Conservation (phyloP, 2,113 vertebrate species). For the Caranx melampygus region DNA sequence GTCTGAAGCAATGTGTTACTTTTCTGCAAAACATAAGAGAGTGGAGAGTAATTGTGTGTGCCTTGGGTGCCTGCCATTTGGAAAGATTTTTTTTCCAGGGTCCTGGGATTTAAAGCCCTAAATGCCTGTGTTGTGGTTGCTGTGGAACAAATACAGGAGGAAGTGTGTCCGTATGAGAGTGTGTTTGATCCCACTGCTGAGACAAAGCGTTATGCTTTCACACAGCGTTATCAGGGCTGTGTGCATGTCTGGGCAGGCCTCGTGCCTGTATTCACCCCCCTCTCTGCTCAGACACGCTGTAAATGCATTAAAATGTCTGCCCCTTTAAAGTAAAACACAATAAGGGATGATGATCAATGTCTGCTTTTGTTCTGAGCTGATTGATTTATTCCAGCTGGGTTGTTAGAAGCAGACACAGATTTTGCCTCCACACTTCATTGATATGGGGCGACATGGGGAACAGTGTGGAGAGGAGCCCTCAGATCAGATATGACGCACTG, state of each 20-base stretch:
- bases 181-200: conserved; percentile 39
- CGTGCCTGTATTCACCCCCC: not conserved
- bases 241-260: conserved; percentile 67
- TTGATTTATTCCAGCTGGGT: conserved; percentile 16
- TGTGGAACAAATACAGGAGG: conserved; percentile 63
- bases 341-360: conserved; percentile 18
- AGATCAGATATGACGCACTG: conserved; percentile 35
- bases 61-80: conserved; percentile 59
- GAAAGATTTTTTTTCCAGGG: conserved; percentile 8
- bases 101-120: conserved; percentile 49
- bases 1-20: conserved; percentile 34
- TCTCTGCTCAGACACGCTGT: conserved; percentile 24
- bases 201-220: conserved; percentile 58
- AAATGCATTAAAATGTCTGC: conserved; percentile 31
- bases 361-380: conserved; percentile 9
- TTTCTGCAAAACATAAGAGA: conserved; percentile 47
- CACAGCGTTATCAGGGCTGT: conserved; percentile 38
- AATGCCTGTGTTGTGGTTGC: conserved; percentile 74
- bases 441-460: conserved; percentile 17
- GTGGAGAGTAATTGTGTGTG: conserved; percentile 50
- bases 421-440: conserved; percentile 43
- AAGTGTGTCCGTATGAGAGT: conserved; percentile 38
- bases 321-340: conserved; percentile 6
- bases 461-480: conserved; percentile 23
- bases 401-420: conserved; percentile 27